Evolutionary conservation across 37 sponge, comb jelly and placozoan species (phyloP), one percentile per base, ranked within the genome.

Genomic region (Tethya wilhelma): DNA sequence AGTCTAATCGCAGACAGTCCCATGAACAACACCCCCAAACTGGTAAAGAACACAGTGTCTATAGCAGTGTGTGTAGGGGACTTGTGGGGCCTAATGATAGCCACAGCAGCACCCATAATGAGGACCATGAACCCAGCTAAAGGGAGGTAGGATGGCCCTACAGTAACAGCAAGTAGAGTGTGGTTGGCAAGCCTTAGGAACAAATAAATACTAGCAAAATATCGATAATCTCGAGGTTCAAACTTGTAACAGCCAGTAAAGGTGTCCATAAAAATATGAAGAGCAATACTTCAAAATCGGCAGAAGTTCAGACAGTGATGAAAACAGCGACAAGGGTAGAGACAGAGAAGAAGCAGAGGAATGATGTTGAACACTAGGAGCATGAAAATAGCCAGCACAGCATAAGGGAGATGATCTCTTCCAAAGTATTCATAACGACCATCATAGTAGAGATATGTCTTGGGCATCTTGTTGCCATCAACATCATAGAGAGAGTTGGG

Each of bases 271-370:
- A 71, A 71, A 25, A 30, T 31, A 71, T 30, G 71, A 9, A 71
- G 49, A 41, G 20, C 49, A 7, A 31, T 9, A 71, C 17, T 12
- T 3, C 23, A n/a, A n/a, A 38, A 30, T 11, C 26, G 4, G 43
- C 19, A 39, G 28, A 25, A n/a, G 26, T 71, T 71, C 3, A 71
- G 49, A 44, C 45, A 41, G 29, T 9, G 20, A 14, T 71, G 71
- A 39, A 76, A 57, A 23, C 44, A 79, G 67, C 37, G 57, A 33
- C 31, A 79, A 6, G 56, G 78, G 31, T 62, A 79, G 38, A 67
- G 8, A 67, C 63, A 67, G 19, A 44, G 69, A 67, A 67, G 57
- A 28, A 67, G 8, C 19, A 66, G 57, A n/a, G 74, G 74, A 32
- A 56, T 32, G 17, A 74, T 2, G 38, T 30, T 57, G 28, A 74